Evolutionary conservation across 2,888 invertebrate species (phyloP).

Genomic region (Ophion costatus): DNA sequence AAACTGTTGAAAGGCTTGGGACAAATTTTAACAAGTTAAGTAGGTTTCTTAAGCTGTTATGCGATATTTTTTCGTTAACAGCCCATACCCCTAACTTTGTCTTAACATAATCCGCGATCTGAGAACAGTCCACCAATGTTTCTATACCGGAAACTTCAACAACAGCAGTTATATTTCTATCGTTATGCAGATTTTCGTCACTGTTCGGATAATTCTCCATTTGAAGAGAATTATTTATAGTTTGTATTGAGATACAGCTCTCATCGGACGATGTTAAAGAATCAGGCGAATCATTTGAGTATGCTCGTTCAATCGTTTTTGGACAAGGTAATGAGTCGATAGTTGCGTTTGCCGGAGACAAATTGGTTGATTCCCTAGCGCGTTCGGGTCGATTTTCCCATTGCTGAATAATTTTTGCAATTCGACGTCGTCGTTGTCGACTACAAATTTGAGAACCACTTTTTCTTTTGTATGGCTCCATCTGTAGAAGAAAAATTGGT

Average conservation of each 20-base stretch:
- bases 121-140: slow-evolving; percentile 48
- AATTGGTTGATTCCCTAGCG: slow-evolving; percentile 30
- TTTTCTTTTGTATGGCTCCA: slow-evolving; percentile 50
- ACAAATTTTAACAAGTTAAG: slow-evolving; percentile 50
- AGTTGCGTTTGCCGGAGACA: slow-evolving; percentile 30
- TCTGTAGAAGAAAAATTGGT: slow-evolving; percentile 44
- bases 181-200: slow-evolving; percentile 45
- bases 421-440: slow-evolving; percentile 49
- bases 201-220: slow-evolving; percentile 51
- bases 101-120: slow-evolving; percentile 48
- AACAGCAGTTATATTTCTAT: slow-evolving; percentile 51
- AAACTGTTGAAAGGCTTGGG: slow-evolving; percentile 52
- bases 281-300: slow-evolving; percentile 53
- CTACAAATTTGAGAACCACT: slow-evolving; percentile 49
- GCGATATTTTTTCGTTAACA: slow-evolving; percentile 56
- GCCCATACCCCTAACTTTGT: slow-evolving; percentile 48
- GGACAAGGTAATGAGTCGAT: slow-evolving; percentile 31
- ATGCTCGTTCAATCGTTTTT: slow-evolving; percentile 29
- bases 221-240: slow-evolving; percentile 54
- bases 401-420: slow-evolving; percentile 31
- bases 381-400: slow-evolving; percentile 30
- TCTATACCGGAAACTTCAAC: slow-evolving; percentile 55
- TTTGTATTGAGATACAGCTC: slow-evolving; percentile 65
- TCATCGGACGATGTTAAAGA: slow-evolving; percentile 61
- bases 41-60: slow-evolving; percentile 55